Evolutionary conservation across 2,888 invertebrate genomes (phyloP).

Genomic region (Agrilus mali): DNA sequence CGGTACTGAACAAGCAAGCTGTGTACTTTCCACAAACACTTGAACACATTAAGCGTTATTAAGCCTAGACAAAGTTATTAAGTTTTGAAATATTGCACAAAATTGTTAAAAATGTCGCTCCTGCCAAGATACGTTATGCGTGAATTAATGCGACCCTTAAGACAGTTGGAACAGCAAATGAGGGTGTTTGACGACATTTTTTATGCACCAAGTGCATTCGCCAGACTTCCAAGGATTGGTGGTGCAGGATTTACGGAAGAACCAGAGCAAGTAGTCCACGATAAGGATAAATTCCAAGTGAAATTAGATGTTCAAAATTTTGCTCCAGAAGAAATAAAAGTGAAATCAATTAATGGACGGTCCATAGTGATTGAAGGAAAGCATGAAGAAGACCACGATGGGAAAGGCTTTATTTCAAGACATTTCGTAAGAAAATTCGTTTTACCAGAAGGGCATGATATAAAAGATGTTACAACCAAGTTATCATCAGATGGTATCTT

Average conservation of each 20-base stretch:
- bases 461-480: slow-evolving; percentile 58
- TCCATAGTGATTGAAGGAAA: slow-evolving; percentile 12
- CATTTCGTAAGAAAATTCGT: slow-evolving; percentile 65
- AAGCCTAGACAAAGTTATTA: too few relatives aligned
- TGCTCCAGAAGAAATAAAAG: slow-evolving; percentile 12
- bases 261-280: slow-evolving; percentile 41
- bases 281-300: slow-evolving; percentile 46
- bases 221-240: slow-evolving; percentile 7
- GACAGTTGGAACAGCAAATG: slow-evolving; percentile 23
- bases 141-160: slow-evolving; percentile 20
- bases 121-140: slow-evolving; percentile 17
- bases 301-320: slow-evolving; percentile 12
- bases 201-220: not conserved
- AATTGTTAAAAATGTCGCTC: slow-evolving; percentile 17
- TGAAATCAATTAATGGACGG: slow-evolving; percentile 11
- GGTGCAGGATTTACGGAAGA: slow-evolving; percentile 11
- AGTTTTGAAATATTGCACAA: slow-evolving; percentile 4
- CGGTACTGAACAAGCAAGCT: too few relatives aligned
- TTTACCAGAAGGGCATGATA: slow-evolving; percentile 63
- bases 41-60: too few relatives aligned
- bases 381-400: slow-evolving; percentile 11
- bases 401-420: slow-evolving; percentile 45
- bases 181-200: slow-evolving; percentile 19
- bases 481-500: slow-evolving; percentile 67
- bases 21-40: too few relatives aligned